These are phyloP conservation scores for Lucinisca nassula DNA, from an alignment of 2,888 invertebrate species.

Conservation along the genomic window DNA sequence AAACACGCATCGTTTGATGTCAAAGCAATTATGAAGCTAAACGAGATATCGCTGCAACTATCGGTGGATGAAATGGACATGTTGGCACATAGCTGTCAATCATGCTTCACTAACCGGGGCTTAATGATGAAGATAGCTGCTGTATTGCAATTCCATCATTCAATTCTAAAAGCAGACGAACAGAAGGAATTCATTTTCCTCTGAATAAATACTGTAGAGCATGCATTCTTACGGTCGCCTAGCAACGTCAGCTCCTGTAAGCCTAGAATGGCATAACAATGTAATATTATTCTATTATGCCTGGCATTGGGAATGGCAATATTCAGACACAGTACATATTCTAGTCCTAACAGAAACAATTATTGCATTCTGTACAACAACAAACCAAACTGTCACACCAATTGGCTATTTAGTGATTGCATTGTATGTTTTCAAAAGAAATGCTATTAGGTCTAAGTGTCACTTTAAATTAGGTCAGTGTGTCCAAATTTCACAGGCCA, in stretches of 20 bases:
- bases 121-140: slow-evolving; percentile 12
- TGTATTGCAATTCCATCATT: not conserved
- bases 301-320: too few species aligned
- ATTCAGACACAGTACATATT: too few species aligned
- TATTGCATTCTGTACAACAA: too few species aligned
- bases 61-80: slow-evolving; percentile 11
- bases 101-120: slow-evolving; percentile 5
- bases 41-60: slow-evolving; percentile 48
- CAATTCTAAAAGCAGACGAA: not conserved
- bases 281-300: too few species aligned
- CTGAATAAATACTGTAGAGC: not conserved
- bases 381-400: too few species aligned
- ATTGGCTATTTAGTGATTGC: too few species aligned
- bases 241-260: not conserved
- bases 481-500: too few species aligned
- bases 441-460: too few species aligned
- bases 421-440: too few species aligned
- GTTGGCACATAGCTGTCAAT: slow-evolving; percentile 17
- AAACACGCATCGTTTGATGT: slow-evolving; percentile 68
- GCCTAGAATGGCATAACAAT: too few species aligned
- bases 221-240: not conserved
- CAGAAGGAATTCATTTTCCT: not conserved
- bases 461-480: too few species aligned
- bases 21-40: slow-evolving; percentile 64
- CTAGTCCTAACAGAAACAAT: too few species aligned